Evolutionary conservation across 1,140 invertebrate genomes (phyloP).

Genomic region (Myzus persicae): DNA sequence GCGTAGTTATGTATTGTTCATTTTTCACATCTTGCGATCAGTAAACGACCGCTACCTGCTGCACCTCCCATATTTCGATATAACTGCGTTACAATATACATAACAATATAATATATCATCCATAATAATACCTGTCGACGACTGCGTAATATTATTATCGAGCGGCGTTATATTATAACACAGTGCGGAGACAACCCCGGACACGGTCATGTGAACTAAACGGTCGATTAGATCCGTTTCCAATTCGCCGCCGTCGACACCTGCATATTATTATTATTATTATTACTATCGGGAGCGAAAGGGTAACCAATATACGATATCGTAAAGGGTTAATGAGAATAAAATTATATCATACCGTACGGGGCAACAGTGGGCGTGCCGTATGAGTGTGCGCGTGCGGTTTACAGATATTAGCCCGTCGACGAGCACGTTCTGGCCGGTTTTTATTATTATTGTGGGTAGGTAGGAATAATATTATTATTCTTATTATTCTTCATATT

Average conservation of each 20-base stretch:
- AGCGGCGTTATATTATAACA: neutral
- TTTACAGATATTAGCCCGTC: slow-evolving; percentile 27
- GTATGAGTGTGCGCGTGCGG: neutral
- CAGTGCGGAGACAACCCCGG: neutral
- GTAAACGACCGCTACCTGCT: neutral
- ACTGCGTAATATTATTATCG: neutral
- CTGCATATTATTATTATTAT: slow-evolving; percentile 21
- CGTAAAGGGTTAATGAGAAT: slow-evolving; percentile 30
- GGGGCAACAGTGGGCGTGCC: neutral
- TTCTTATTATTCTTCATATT: neutral
- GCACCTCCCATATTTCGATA: neutral
- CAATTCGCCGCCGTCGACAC: slow-evolving; percentile 37
- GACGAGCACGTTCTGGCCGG: slow-evolving; percentile 27
- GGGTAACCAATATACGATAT: neutral
- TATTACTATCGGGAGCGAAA: neutral
- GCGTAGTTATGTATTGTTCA: neutral
- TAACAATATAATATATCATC: neutral
- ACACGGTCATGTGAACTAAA: slow-evolving; percentile 44
- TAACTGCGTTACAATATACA: neutral
- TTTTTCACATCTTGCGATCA: neutral
- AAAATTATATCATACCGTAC: neutral
- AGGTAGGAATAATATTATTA: neutral
- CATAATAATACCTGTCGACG: neutral
- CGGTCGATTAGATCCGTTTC: slow-evolving; percentile 50
- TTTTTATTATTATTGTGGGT: neutral